Evolutionary conservation across 2,113 vertebrate species (phyloP).

Genomic region (Paralichthys olivaceus): DNA sequence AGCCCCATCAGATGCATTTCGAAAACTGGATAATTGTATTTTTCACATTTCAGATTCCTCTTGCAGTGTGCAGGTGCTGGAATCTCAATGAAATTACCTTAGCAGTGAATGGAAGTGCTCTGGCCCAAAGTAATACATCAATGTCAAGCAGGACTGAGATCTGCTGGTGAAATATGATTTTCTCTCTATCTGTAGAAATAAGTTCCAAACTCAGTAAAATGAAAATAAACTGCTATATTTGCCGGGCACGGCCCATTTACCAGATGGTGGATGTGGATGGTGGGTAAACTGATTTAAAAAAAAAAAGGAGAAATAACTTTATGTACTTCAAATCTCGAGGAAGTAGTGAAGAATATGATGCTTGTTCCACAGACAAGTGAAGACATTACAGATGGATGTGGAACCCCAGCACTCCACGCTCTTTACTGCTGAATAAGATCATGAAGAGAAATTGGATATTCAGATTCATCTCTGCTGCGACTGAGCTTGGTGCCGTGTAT

Average conservation of each 20-base stretch:
- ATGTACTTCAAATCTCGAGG: constrained; percentile 27
- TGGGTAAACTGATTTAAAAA: constrained; percentile 37
- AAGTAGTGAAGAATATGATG: constrained; percentile 26
- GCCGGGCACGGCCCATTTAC: constrained; percentile 47
- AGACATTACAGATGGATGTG: constrained; percentile 31
- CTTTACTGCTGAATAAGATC: constrained; percentile 38
- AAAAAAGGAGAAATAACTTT: constrained; percentile 32
- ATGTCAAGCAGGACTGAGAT: constrained; percentile 61
- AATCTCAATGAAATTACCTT: constrained; percentile 63
- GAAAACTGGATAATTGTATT: constrained; percentile 52
- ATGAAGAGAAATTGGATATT: constrained; percentile 54
- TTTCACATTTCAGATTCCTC: constrained; percentile 62
- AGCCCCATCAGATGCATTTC: constrained; percentile 23
- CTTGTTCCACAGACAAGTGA: constrained; percentile 12
- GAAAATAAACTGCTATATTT: constrained; percentile 66
- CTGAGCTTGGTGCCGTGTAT: constrained; percentile 14
- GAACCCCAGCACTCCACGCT: constrained; percentile 16
- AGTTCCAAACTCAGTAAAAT: constrained; percentile 56
- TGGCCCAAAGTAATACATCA: constrained; percentile 69
- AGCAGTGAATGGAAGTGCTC: constrained; percentile 53
- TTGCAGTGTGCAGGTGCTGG: constrained; percentile 40
- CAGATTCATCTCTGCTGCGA: constrained; percentile 33
- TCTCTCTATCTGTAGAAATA: constrained; percentile 62
- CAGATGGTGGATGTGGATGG: constrained; percentile 41
- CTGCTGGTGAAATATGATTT: constrained; percentile 66